These are phyloP conservation scores for Stomatorhinus walkeri DNA, from an alignment of 2,797 vertebrate species.

Conservation along the genomic window DNA sequence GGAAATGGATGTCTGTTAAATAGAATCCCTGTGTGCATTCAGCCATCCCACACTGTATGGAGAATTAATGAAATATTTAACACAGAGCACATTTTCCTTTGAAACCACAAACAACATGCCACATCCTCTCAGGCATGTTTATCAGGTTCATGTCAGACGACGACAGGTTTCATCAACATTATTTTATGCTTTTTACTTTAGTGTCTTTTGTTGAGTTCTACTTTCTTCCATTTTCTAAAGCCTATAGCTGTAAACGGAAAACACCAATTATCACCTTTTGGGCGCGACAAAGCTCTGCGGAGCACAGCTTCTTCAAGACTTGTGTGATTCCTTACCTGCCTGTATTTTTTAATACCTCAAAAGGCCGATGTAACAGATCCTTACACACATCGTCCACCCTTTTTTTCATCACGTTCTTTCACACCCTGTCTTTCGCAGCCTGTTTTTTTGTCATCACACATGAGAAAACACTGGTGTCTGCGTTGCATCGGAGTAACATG, in stretches of 20 bases:
- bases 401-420: neutral
- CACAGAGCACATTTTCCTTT: neutral
- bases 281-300: neutral
- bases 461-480: slow-evolving; percentile 1
- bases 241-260: neutral
- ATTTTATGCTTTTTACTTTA: slow-evolving; percentile 5
- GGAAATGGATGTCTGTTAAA: neutral
- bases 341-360: neutral
- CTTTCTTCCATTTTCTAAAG: neutral
- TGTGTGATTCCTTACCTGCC: neutral
- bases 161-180: neutral
- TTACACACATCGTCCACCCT: neutral
- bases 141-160: neutral
- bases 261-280: neutral
- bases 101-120: neutral
- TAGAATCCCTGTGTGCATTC: slow-evolving; percentile 13
- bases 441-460: neutral
- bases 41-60: neutral
- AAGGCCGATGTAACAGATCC: neutral
- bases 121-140: neutral
- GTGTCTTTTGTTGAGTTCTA: neutral
- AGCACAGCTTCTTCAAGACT: neutral
- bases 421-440: neutral
- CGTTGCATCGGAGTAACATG: slow-evolving; percentile 2
- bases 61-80: slow-evolving; percentile 16